Percentiles rank a stretch among this genome's conserved stretches.
Evolutionary conservation across 2,113 vertebrate species (phyloP).

Genomic region (Pseudolaguvia tuberculata): DNA sequence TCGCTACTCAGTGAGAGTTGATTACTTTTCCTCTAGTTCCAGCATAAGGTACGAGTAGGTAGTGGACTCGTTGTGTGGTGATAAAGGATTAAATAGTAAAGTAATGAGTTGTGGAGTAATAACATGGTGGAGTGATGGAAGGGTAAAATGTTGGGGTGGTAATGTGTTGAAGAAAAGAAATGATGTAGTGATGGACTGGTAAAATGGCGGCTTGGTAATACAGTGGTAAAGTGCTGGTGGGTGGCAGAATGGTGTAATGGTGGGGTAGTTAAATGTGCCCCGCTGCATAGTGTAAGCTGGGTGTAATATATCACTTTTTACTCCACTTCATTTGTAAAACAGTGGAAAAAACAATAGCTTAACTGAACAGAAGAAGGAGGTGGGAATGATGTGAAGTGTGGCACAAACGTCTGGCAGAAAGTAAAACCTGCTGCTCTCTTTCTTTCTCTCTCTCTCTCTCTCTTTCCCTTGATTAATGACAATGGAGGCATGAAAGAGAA

Average conservation of each 20-base stretch:
- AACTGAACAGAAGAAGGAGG: slow-evolving; percentile 51
- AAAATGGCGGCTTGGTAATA: no score
- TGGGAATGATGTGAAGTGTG: slow-evolving; percentile 45
- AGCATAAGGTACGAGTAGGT: not conserved
- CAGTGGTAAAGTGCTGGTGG: no score
- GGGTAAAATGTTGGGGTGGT: no score
- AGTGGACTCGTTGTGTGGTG: no score
- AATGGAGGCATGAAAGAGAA: slow-evolving; percentile 35
- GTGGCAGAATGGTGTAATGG: not conserved
- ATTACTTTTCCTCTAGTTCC: not conserved
- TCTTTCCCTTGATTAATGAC: slow-evolving; percentile 32
- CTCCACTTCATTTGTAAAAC: slow-evolving; percentile 26
- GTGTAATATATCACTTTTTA: slow-evolving; percentile 32
- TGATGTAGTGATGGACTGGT: no score
- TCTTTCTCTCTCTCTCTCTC: no score
- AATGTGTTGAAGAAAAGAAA: no score
- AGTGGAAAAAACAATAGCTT: slow-evolving; percentile 20
- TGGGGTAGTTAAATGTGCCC: slow-evolving; percentile 21
- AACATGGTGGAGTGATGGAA: no score
- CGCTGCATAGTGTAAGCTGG: not conserved
- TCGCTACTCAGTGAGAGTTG: no score
- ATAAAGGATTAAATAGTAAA: no score
- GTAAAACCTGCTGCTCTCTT: slow-evolving; percentile 11
- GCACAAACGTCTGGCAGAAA: slow-evolving; percentile 38
- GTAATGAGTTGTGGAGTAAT: no score